Evolutionary conservation across 2,888 invertebrate species (phyloP), one percentile per base, ranked within the genome.

Genomic region (Dromius quadrimaculatus): DNA sequence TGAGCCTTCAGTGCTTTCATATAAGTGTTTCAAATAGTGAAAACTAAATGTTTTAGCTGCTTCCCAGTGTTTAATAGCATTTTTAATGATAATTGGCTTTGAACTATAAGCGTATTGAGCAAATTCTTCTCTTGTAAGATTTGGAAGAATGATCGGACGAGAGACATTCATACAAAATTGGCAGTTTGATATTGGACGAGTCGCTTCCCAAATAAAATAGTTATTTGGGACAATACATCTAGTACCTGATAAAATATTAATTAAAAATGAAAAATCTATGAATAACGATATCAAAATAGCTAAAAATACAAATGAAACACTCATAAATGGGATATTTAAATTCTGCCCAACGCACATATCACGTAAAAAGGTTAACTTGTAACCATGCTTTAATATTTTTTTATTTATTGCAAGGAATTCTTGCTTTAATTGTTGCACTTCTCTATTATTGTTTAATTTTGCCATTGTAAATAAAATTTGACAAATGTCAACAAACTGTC

Each of bases 191-290:
- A 93, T 85, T 20, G 95, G 95, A 74, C 95, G 85, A 17, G 93
- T 91, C 63, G 92, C 92, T 84, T 95, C 95, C 93, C 93, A 93
- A 74, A 94, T 84, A 72, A 95, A 85, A 81, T 92, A 93, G 84
- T 94, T 94, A 81, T 92, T 93, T 74, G 92, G 90, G 78, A 95
- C 79, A 74, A 94, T 83, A 83, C 95, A 95, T 78, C 92, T 87
- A 74, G 88, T 84, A 76, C 88, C 87, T 57, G 75, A 41, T 45
- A 77, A 59, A 17, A 72, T 50, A 47, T 75, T 73, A 15, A 28
- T 34, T 59, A 61, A 20, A 8, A 41, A 5, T 13, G 69, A 34
- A 15, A 61, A 13, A 22, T 73, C 61, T 59, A 59, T 70, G 9
- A 70, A 38, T 34, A 54, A 36, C 13, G 66, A 59, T 20, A 63